phyloP scores from a whole-genome alignment of 2,113 vertebrate species.

The Uropsilus gracilis region DNA sequence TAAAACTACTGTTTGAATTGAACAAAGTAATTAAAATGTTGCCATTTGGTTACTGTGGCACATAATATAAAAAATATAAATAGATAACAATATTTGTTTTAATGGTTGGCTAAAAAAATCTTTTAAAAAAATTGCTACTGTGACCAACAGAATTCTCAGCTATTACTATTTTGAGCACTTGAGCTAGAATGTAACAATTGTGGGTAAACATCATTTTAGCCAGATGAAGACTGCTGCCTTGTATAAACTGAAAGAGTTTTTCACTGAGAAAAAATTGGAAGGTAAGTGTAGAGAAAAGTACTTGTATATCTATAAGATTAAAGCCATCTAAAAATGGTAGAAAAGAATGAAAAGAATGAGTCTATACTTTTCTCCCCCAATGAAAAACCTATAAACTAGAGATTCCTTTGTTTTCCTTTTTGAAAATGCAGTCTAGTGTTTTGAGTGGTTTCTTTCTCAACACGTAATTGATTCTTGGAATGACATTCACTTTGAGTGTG shows the following conservation, averaged over 20 bases:
- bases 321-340: neutral
- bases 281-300: neutral
- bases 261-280: neutral
- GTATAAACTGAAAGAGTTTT: neutral
- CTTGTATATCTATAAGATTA: neutral
- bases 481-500: slow-evolving; percentile 43
- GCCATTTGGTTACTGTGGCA: neutral
- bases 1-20: neutral
- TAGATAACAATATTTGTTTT: neutral
- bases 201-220: neutral
- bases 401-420: slow-evolving; percentile 21
- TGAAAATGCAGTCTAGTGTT: slow-evolving; percentile 25
- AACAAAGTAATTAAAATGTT: slow-evolving; percentile 1
- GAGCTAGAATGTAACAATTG: neutral
- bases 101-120: neutral
- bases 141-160: slow-evolving; percentile 8
- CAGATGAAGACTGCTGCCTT: neutral
- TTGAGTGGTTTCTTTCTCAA: slow-evolving; percentile 51
- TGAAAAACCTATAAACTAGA: slow-evolving; percentile 42
- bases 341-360: neutral
- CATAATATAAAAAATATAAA: neutral
- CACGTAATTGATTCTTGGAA: slow-evolving; percentile 44
- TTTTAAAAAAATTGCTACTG: neutral
- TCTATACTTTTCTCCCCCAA: slow-evolving; percentile 8
- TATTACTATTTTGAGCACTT: neutral